Evolutionary conservation across 2,113 vertebrate species (phyloP).

Genomic region (Agapornis roseicollis): DNA sequence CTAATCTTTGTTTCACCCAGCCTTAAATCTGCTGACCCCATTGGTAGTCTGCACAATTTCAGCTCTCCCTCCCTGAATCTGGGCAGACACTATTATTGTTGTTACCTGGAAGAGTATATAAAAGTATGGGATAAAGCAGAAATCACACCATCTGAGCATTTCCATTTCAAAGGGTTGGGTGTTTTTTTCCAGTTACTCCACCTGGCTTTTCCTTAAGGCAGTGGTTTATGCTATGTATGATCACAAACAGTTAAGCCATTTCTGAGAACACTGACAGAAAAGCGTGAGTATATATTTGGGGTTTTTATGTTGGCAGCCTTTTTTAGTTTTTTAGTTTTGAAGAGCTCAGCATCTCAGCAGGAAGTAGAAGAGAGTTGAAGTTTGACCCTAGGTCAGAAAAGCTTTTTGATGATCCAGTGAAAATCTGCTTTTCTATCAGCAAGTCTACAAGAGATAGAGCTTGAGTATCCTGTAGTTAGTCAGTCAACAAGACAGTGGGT

Average conservation of each 20-base stretch:
- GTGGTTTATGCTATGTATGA: background rate
- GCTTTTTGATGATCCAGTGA: background rate
- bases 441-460: background rate
- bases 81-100: background rate
- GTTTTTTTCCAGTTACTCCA: background rate
- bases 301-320: background rate
- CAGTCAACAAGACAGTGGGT: background rate
- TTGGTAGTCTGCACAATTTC: background rate
- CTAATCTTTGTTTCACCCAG: background rate
- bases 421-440: background rate
- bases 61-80: background rate
- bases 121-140: background rate
- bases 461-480: background rate
- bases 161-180: background rate
- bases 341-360: slow-evolving; percentile 25
- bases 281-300: background rate
- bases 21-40: background rate
- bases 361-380: slow-evolving; percentile 32
- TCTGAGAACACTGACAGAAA: background rate
- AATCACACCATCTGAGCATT: background rate
- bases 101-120: background rate
- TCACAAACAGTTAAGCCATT: slow-evolving; percentile 2
- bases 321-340: background rate
- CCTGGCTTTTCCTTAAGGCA: background rate
- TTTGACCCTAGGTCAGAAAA: background rate